Base-by-base conservation (phyloP, 2,797 vertebrate genomes). In the Channa striata region DNA sequence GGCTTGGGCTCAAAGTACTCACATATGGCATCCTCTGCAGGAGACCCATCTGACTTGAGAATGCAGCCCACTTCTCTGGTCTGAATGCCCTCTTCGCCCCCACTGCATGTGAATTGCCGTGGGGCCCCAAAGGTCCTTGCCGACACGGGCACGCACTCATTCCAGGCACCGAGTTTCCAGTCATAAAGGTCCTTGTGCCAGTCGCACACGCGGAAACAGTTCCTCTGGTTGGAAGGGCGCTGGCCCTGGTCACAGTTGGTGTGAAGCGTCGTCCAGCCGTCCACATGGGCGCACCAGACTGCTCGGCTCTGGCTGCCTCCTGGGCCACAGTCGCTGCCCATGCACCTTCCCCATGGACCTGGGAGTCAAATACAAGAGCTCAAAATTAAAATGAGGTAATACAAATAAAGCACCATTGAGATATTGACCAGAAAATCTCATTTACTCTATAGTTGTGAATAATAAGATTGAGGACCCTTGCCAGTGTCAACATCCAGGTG, bases 331-430 rank as follows among this genome's bases (percentile, higher is more conserved):
- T 97, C 96, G 2, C 97, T 97, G 82, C 97, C 97, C 97, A 99
- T 99, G 85, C 98, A 99, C 62, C 97, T 92, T 21, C 98, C 97
- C 98, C 98, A 99, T 0, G 96, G 96, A 92, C 98, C 98, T 99
- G 87, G 21, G 63, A 87, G 61, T 74, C 46, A 79, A 51, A 75
- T 3, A 54, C 47, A 86, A 19, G 75, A 14, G 20, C 49, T 46
- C 30, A 43, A 23, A 59, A 80, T 58, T 76, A 9, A 2, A 1
- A 44, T 17, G 43, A 44, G 43, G 44, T 10, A 17, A 62, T n/a
- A 75, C 0, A 6, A 20, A 60, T 10, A 49, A 46, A 68, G 39
- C 5, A 44, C 14, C 11, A 56, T 59, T 1, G 14, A 42, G 21
- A 50, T 10, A 33, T 0, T 5, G 39, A 36, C 39, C 23, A 34